Percentiles rank a stretch among this genome's conserved stretches.
phyloP scores from a whole-genome alignment of 2,113 vertebrate species.

The Orycteropus afer region DNA sequence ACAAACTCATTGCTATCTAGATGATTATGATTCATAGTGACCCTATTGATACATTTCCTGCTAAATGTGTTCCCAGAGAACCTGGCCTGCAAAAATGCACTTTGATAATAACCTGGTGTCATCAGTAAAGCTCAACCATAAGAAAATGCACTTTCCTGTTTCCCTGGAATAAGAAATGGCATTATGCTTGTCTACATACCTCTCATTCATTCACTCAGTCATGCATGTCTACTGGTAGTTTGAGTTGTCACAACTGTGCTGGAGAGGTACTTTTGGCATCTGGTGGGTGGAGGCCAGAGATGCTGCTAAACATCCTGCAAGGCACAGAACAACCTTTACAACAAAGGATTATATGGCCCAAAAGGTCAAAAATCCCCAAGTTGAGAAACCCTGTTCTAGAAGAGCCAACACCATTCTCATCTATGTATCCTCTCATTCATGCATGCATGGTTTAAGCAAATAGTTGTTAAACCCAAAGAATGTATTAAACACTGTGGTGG shows the following conservation, averaged over 20 bases:
- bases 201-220: neutral
- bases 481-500: neutral
- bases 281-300: neutral
- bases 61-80: neutral
- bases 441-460: neutral
- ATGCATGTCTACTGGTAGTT: neutral
- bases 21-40: too few relatives aligned
- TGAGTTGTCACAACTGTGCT: neutral
- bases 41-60: too few relatives aligned
- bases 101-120: neutral
- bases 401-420: neutral
- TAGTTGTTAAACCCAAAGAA: neutral
- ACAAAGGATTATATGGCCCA: neutral
- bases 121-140: neutral
- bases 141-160: neutral
- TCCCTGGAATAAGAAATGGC: neutral
- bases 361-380: fast-evolving
- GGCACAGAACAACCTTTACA: too few relatives aligned
- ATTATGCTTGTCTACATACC: too few relatives aligned
- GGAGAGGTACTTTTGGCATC: too few relatives aligned
- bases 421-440: neutral
- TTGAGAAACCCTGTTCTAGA: neutral
- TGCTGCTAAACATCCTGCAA: fast-evolving
- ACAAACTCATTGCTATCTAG: too few relatives aligned
- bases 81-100: neutral